Base-by-base conservation (phyloP, 2,113 vertebrate genomes). In the Cairina moschata region DNA sequence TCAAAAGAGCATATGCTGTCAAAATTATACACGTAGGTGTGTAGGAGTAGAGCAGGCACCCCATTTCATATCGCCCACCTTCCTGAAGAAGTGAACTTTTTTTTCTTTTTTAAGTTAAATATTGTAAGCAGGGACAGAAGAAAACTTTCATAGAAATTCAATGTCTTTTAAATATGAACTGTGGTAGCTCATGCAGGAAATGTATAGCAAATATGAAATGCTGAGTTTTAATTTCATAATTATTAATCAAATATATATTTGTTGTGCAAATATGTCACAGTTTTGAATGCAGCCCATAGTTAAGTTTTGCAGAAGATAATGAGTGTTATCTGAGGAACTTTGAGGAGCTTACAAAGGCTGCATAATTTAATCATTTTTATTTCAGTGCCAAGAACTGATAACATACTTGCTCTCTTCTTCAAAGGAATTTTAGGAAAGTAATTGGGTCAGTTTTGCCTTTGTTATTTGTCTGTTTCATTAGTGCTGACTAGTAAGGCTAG, bases 161-260 rank as follows among this genome's bases (percentile, higher is more conserved):
- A 3, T 55, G 58, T 38, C 29, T 73, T 91, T 83, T 38, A 3
- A 59, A 90, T 92, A 96, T 83, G 17, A 79, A 32, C 68, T 84
- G 9, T 56, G 10, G 34, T 86, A 86, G 56, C 42, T 89, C 8
- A 26, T 69, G 11, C 48, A 92, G 87, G 81, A 82, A 88, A 65
- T 58, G 48, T 66, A 21, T 32, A 48, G 66, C 75, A 79, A 90
- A 73, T 65, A 56, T 32, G 13, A 86, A 60, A 50, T 59, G 36
- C 74, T 88, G 56, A 88, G 62, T 52, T 92, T 91, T 75, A 40
- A 65, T 94, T 92, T 92, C 65, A n/a, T 90, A 82, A 66, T 84
- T 91, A 91, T 93, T 91, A 92, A 91, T 78, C 25, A 88, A 86
- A 85, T 88, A 18, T 88, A 18, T 9, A 55, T 86, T 94, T 90